phyloP scores from a whole-genome alignment of 2,888 invertebrate species.

The Diogma glabrata region DNA sequence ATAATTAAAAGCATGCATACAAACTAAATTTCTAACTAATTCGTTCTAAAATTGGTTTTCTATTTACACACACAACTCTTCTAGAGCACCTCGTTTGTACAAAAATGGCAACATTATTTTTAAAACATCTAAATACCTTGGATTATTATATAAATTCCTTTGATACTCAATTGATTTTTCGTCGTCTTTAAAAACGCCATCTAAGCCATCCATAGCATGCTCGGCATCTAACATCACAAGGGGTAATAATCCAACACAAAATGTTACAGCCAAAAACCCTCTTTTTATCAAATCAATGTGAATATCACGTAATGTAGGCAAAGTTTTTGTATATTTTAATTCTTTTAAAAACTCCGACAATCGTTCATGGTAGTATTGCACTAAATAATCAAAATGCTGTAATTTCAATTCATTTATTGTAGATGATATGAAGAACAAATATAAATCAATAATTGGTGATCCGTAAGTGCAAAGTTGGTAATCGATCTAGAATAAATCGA shows the following conservation, averaged over 20 bases:
- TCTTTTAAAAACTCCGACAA: background rate
- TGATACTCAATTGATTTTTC: background rate
- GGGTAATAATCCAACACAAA: background rate
- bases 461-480: slow-evolving; percentile 1
- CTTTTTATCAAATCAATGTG: slow-evolving; percentile 5
- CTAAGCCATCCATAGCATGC: background rate
- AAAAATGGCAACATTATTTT: background rate
- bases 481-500: no score
- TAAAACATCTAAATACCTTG: background rate
- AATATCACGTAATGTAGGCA: background rate
- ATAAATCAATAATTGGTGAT: background rate
- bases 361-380: background rate
- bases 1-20: no score
- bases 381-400: background rate
- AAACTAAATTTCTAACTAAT: no score
- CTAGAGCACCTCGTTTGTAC: background rate
- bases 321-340: background rate
- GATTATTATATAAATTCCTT: background rate
- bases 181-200: background rate
- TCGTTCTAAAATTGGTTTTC: no score
- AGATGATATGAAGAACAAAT: slow-evolving; percentile 5
- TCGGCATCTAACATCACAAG: background rate
- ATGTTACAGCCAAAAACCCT: background rate
- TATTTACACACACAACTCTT: no score
- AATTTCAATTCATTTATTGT: background rate